These are phyloP conservation scores for Porites cylindrica DNA, from an alignment of 92 coral and sea anemone genomes.

Conservation along the genomic window DNA sequence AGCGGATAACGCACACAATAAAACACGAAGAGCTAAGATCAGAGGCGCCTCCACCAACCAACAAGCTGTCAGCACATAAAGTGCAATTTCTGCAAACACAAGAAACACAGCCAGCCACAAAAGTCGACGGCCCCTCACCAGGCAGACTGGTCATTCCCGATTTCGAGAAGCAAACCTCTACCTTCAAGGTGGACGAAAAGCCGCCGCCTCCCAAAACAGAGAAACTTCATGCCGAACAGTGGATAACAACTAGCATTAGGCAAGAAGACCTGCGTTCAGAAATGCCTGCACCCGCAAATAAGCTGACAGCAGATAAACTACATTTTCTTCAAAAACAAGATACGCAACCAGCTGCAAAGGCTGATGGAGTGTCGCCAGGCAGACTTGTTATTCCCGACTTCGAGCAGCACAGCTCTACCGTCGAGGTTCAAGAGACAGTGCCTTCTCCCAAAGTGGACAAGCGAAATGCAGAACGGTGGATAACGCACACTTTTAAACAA, in stretches of 20 bases:
- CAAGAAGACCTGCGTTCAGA: constrained; percentile 5
- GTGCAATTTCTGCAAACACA: not conserved
- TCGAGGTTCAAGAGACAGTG: not conserved
- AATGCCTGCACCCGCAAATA: not conserved
- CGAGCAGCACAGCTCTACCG: not conserved
- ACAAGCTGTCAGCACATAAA: not conserved
- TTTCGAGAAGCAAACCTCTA: not conserved
- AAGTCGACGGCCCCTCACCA: not conserved
- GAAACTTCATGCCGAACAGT: not conserved
- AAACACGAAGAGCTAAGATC: not conserved
- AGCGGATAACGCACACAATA: not conserved
- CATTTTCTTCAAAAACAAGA: not conserved
- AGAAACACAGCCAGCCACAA: not conserved
- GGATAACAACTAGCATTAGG: not conserved
- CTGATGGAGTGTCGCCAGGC: not conserved
- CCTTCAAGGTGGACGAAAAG: not conserved
- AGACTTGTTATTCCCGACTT: constrained; percentile 3
- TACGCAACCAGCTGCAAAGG: not conserved
- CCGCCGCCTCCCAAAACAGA: constrained; percentile 1
- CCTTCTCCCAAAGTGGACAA: not conserved
- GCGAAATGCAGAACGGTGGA: not conserved
- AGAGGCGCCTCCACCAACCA: not conserved
- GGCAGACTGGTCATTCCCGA: not conserved
- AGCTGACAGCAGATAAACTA: not conserved
- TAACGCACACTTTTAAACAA: not conserved